Conservation (phyloP, 2,888 invertebrate genomes). For the Noctua janthina region DNA sequence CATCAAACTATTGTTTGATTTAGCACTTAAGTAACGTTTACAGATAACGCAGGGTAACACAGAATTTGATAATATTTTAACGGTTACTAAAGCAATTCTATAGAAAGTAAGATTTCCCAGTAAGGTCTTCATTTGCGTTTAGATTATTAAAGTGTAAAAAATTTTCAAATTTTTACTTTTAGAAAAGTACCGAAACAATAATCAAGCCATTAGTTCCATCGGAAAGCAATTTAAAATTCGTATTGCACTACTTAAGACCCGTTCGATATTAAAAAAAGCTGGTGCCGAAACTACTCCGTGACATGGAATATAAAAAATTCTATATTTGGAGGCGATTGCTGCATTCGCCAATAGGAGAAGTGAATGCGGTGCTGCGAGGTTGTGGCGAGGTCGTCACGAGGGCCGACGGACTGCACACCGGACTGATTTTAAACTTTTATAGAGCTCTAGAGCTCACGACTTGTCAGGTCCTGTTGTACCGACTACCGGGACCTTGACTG, state of each 20-base stretch:
- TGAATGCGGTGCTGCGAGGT: constrained; percentile 85
- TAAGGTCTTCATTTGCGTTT: constrained; percentile 30
- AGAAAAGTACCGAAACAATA: constrained; percentile 64
- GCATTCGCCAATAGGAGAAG: constrained; percentile 85
- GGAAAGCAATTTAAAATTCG: constrained; percentile 71
- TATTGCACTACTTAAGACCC: constrained; percentile 74
- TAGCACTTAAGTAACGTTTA: constrained; percentile 45
- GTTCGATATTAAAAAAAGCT: constrained; percentile 69
- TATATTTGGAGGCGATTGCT: constrained; percentile 86
- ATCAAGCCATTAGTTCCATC: constrained; percentile 67
- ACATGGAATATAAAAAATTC: constrained; percentile 81
- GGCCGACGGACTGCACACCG: constrained; percentile 74
- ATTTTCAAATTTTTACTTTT: constrained; percentile 52
- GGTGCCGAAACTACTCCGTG: constrained; percentile 73
- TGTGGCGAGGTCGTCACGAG: constrained; percentile 84
- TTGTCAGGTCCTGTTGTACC: constrained; percentile 67
- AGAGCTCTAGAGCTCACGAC: constrained; percentile 69
- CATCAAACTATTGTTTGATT: constrained; percentile 42
- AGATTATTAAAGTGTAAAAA: constrained; percentile 29
- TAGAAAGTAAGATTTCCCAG: constrained; percentile 27
- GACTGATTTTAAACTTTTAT: constrained; percentile 70
- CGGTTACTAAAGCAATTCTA: constrained; percentile 37
- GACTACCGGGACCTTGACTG: constrained; percentile 63
- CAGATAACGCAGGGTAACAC: constrained; percentile 25
- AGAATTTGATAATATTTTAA: constrained; percentile 36